A percentile compares a stretch with the other conserved stretches of the same genome.
These are phyloP conservation scores for Athalia cordata DNA, from an alignment of 2,888 invertebrate species.

Conservation along the genomic window DNA sequence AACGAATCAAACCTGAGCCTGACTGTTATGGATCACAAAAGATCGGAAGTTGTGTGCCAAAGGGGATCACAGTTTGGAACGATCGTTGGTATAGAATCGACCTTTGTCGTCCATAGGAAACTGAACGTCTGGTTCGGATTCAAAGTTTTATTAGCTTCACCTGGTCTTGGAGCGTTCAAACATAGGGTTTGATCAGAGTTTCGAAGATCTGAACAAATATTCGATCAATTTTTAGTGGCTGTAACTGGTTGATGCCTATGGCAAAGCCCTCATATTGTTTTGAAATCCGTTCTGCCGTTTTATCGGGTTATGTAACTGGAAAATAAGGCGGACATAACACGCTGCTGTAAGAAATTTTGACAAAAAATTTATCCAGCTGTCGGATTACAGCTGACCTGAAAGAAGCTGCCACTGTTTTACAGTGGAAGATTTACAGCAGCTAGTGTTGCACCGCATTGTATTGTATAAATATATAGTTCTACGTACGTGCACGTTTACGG, in stretches of 20 bases:
- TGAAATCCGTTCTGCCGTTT: constrained; percentile 3
- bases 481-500: background rate
- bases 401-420: background rate
- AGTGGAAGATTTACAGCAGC: background rate
- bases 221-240: background rate
- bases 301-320: background rate
- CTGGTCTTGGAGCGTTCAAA: background rate
- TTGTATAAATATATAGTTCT: background rate
- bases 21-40: background rate
- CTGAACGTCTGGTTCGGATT: background rate
- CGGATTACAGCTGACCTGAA: constrained; percentile 2
- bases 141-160: constrained; percentile 16
- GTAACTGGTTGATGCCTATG: background rate
- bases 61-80: background rate
- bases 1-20: background rate
- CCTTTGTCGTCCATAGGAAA: background rate
- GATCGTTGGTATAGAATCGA: background rate
- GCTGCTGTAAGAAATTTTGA: background rate
- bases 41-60: no score
- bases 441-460: background rate
- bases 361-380: constrained; percentile 8
- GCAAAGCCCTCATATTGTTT: background rate
- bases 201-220: constrained; percentile 12
- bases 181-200: constrained; percentile 7
- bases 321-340: background rate